These are phyloP conservation scores for Heliconius hortense DNA, from an alignment of 2,888 invertebrate species.

Conservation along the genomic window DNA sequence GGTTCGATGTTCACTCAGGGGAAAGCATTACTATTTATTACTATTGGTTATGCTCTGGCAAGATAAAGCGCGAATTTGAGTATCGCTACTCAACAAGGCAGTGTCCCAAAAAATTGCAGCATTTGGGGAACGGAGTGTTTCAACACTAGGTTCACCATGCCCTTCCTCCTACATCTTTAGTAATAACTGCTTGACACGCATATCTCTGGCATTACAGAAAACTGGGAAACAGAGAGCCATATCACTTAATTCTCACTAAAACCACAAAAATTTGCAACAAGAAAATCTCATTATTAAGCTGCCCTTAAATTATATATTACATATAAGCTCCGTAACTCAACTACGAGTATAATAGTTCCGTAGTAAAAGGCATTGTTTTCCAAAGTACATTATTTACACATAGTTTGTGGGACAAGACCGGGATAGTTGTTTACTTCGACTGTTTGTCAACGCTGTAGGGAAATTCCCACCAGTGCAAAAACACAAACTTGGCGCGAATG, in stretches of 20 bases:
- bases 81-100: too few species aligned
- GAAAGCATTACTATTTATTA: neutral
- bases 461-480: conserved; percentile 31
- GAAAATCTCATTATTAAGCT: neutral
- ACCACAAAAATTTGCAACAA: neutral
- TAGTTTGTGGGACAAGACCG: conserved; percentile 30
- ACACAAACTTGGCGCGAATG: conserved; percentile 25
- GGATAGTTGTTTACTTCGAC: conserved; percentile 32
- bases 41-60: neutral
- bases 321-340: neutral
- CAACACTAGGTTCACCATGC: too few species aligned
- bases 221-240: too few species aligned
- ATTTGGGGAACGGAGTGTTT: neutral
- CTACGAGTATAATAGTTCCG: neutral
- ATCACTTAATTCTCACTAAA: neutral
- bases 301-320: neutral
- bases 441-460: conserved; percentile 31
- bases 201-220: too few species aligned
- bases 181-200: too few species aligned
- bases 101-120: too few species aligned
- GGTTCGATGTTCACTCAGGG: neutral
- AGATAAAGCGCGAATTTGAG: too few species aligned
- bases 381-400: conserved; percentile 32
- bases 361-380: conserved; percentile 21
- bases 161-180: too few species aligned